Evolutionary conservation across 2,113 vertebrate genomes (phyloP), one percentile per base, ranked within the genome.

Genomic region (Cyprinodon variegatus): DNA sequence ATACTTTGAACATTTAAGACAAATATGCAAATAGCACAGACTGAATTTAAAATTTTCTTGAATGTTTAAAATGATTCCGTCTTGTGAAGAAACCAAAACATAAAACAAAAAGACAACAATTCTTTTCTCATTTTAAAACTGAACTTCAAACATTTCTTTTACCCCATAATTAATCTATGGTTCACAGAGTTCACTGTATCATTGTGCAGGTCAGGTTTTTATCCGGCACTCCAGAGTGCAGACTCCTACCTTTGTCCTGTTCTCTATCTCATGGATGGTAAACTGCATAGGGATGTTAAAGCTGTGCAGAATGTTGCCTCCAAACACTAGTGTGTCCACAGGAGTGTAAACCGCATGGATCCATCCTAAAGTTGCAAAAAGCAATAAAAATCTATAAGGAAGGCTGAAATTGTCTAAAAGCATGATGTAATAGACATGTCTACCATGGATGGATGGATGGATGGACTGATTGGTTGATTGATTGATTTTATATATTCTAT

Each of bases 271-370:
- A 65, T 98, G 96, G 91, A 99, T 96, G 83, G 93, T 95, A 68
- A 99, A 96, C 95, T 99, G 98, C 98, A 99, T 99, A 88, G 98
- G 98, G 94, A 99, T 97, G 94, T 99, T 99, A 90, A 99, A 99
- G 91, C 98, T 99, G 93, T 99, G 98, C 87, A 99, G 94, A 91
- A 99, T 96, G 93, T 99, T 99, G 78, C 98, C 98, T 61, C 98
- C 98, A 62, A 99, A 99, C 81, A 99, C 98, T 93, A 99, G 92
- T 1, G 97, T 96, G 93, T 99, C 98, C 88, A 96, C 95, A 0
- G 97, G 97, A 65, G 98, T 99, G 91, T 99, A 99, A 83, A 99
- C 98, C 0, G 98, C 98, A 68, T 99, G 98, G 81, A 99, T 99
- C 98, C 98, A 99, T 64, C 98, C 98, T 99, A 80, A 65, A 66